These are phyloP conservation scores for Leptobrachium ailaonicum DNA, from an alignment of 2,113 vertebrate species.

Conservation along the genomic window DNA sequence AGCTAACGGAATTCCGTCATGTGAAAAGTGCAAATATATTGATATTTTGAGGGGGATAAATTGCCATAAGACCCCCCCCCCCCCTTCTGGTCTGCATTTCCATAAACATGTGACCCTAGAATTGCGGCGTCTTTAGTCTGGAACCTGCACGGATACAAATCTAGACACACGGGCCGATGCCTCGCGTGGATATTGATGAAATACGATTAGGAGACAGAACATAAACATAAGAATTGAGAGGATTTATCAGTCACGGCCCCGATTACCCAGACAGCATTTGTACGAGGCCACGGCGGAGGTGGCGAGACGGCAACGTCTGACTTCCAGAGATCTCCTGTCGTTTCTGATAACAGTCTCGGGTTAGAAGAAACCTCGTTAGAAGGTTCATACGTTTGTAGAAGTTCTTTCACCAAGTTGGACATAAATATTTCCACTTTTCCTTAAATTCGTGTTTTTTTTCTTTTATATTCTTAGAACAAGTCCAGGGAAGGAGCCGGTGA, in stretches of 20 bases:
- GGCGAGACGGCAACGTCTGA: background rate
- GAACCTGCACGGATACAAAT: no score
- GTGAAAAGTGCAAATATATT: no score
- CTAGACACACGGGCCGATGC: no score
- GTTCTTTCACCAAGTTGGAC: background rate
- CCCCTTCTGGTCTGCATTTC: no score
- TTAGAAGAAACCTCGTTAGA: background rate
- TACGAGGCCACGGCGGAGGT: background rate
- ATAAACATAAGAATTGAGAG: background rate
- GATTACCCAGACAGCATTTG: background rate
- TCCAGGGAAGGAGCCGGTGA: constrained; percentile 40
- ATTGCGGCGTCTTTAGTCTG: no score
- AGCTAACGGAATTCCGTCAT: no score
- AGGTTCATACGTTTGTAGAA: background rate
- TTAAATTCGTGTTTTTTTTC: background rate
- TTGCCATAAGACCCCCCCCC: no score
- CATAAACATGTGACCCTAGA: no score
- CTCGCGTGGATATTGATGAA: no score
- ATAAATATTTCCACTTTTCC: no score
- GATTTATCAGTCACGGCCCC: background rate
- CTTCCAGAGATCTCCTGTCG: background rate
- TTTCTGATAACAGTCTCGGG: background rate
- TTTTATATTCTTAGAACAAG: constrained; percentile 3
- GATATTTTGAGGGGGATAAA: no score
- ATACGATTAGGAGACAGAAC: no score